Base-by-base conservation (phyloP, 2,797 vertebrate genomes). In the Sebastiscus tertius region DNA sequence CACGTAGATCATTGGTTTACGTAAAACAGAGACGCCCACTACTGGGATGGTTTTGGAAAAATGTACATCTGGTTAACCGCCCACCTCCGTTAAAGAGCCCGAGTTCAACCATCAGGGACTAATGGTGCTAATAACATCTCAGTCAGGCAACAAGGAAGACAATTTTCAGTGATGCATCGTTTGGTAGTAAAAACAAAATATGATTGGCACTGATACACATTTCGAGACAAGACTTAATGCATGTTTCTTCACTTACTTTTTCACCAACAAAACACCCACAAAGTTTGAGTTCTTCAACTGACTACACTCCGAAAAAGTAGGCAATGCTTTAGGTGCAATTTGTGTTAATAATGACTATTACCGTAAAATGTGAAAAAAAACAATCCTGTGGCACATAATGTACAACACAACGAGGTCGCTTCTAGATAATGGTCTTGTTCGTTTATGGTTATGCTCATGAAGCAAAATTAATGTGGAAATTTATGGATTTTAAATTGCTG, bases 401-500 rank as follows among this genome's bases (percentile, higher is more conserved):
- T 31, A 29, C 29, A 63, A 29, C 33, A 49, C 5, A 7, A 18
- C 4, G 1, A 24, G 42, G 0, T 18, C 55, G 22, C 14, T 63
- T 56, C 3, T 29, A 4, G 11, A 13, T 63, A 31, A 63, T n/a
- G 5, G 7, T n/a, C 36, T 52, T 34, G 12, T 54, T 33, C 36
- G 52, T 64, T 55, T 52, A n/a, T 65, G 26, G 9, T 61, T n/a
- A 4, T 4, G 2, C 1, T 16, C 29, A 61, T 61, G 10, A 34
- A 61, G 58, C 27, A 60, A 33, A 60, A 60, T 60, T 4, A 34
- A 16, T n/a, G 8, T 4, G 4, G 16, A 64, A 6, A 72, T 1
- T 56, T 59, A 75, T 18, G 79, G 75, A 72, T 83, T 68, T 71
- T 59, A 36, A 79, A 66, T 42, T 49, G 11, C 58, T 71, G 64